These are phyloP conservation scores for Branchinecta lynchi DNA, from an alignment of 1,140 invertebrate species.

Conservation along the genomic window DNA sequence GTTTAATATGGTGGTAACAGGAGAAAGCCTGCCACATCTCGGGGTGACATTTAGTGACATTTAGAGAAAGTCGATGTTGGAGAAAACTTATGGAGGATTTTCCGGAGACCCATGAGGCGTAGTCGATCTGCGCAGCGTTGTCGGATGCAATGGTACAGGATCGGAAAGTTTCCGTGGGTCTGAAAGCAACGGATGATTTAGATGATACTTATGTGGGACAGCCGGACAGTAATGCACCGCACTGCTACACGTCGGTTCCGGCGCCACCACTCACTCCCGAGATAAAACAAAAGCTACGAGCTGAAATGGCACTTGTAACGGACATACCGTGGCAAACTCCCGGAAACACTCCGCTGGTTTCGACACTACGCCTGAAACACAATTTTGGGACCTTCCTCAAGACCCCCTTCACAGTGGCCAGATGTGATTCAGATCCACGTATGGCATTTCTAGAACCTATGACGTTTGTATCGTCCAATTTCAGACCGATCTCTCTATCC, in stretches of 20 bases:
- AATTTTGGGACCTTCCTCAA: too few relatives aligned
- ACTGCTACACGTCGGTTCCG: background rate
- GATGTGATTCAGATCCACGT: too few relatives aligned
- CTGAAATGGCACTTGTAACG: too few relatives aligned
- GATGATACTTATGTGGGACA: background rate
- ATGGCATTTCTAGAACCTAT: too few relatives aligned
- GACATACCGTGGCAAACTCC: too few relatives aligned
- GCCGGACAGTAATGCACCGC: background rate
- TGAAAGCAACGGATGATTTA: conserved; percentile 1
- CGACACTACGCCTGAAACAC: too few relatives aligned
- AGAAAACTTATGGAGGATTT: background rate
- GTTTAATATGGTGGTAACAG: background rate
- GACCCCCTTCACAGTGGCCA: too few relatives aligned
- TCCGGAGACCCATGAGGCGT: conserved; percentile 1
- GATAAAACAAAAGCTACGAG: too few relatives aligned
- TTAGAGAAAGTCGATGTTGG: background rate
- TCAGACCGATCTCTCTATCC: too few relatives aligned
- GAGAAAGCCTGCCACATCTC: background rate
- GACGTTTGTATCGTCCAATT: too few relatives aligned
- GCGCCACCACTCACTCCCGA: too few relatives aligned
- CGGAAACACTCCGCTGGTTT: too few relatives aligned
- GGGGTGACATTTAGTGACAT: background rate
- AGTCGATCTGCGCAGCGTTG: conserved; percentile 5
- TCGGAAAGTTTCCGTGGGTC: background rate
- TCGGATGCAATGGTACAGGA: background rate